Base-by-base conservation (phyloP, 1,140 invertebrate genomes). In the Pseudoatta argentina region DNA sequence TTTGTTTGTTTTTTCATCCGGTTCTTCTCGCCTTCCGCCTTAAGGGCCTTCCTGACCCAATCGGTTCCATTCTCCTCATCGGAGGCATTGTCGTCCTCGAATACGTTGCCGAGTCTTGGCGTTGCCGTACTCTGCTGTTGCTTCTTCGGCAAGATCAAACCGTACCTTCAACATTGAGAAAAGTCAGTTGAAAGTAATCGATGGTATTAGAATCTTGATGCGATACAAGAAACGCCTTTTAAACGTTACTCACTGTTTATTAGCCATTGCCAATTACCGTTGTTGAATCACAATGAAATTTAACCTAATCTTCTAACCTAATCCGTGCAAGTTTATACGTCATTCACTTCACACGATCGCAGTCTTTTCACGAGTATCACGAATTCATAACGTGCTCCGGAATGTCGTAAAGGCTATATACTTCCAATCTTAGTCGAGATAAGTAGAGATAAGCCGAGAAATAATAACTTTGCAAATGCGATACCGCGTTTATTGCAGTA, bases 1-100 rank as follows among this genome's bases (percentile, higher is more conserved):
- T 92, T 91, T 8, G 94, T 95, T 88, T 95, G 95, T 85, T 93
- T 95, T 87, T 95, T 96, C 30, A 93, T 93, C 69, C 87, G 93
- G 91, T 94, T 94, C 69, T 94, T 95, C 48, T 93, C 91, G 5
- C 92, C 89, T 44, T 93, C 92, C 2, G 90, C 93, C 81, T 94
- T 93, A 5, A 94, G 83, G 7, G 94, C 87, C 88, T 95, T 96
- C 72, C 94, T 94, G 5, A 95, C 92, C 94, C 94, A 95, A 81
- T 96, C 94, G 8, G 93, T 92, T 8, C 94, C 94, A 44, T 94
- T 94, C 34, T 95, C 95, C 12, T 93, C 92, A 34, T 94, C 94
- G 0, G 95, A 95, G 83, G 94, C 94, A 86, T 94, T 91, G 34
- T 95, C 93, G 69, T 95, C 91, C 27, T 93, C 95, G 89, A 96